Evolutionary conservation across 2,113 vertebrate species (phyloP), one percentile per base, ranked within the genome.

Genomic region (Fregata magnificens): DNA sequence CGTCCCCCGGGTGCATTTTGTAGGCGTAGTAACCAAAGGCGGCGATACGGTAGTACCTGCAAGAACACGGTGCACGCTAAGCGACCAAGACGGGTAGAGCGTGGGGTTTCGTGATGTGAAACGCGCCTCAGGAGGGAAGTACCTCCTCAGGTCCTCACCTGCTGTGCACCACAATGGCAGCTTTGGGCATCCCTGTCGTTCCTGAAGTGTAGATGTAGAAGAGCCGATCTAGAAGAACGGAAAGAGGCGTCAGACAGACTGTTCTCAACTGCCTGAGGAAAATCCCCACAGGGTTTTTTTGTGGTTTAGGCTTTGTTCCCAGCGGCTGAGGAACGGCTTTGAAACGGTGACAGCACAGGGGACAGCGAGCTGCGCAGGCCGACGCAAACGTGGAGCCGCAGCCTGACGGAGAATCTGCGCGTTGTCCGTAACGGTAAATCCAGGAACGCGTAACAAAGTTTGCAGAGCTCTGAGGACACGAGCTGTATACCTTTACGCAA

Each of bases 121-220:
- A 45, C 2, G 7, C 8, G 13, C 25, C 31, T 24, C 5, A 0
- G 13, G 44, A 14, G 38, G 34, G 44, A 21, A 26, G 22, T 0
- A 2, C 14, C 31, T 5, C 28, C 47, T 7, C 28, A 1, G 47
- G 26, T 19, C 86, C 98, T 80, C 98, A 99, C 99, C 99, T 98
- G 98, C 99, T 99, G 93, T 99, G 99, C 29, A 99, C 99, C 11
- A 99, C 98, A 11, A 99, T 99, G 89, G 99, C 99, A 14, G 99
- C 99, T 84, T 99, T 99, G 63, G 99, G 99, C 81, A 99, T 97
- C 56, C 99, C 99, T 0, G 99, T 99, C 22, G 99, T 99, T 32
- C 99, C 99, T 0, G 99, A 99, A 0, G 99, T 99, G 92, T 99
- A 99, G 97, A 99, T 99, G 61, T 99, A 99, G 98, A 99, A 99